Evolutionary conservation across 2,888 invertebrate species (phyloP).

Genomic region (Aradus depressus): DNA sequence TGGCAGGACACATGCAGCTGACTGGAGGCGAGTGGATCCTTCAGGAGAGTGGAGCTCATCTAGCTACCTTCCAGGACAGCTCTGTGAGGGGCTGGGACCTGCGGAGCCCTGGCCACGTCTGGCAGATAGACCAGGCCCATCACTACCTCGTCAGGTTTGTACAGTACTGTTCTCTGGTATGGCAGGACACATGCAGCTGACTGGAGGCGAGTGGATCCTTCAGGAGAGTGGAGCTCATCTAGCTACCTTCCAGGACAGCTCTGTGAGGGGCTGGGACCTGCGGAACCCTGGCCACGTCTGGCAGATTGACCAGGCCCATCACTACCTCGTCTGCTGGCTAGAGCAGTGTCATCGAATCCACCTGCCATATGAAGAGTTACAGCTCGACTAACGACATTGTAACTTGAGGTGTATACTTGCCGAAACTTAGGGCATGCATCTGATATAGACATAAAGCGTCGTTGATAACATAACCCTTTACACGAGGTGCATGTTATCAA

Average conservation of each 20-base stretch:
- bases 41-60: slow-evolving; percentile 74
- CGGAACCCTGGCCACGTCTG: slow-evolving; percentile 64
- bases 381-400: too few relatives aligned
- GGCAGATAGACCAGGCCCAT: slow-evolving; percentile 79
- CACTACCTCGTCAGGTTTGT: slow-evolving; percentile 66
- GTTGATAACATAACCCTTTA: too few relatives aligned
- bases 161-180: too few relatives aligned
- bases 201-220: slow-evolving; percentile 88
- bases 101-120: slow-evolving; percentile 60
- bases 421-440: too few relatives aligned
- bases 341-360: too few relatives aligned
- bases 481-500: too few relatives aligned
- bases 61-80: slow-evolving; percentile 77
- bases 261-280: slow-evolving; percentile 79
- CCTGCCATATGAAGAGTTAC: too few relatives aligned
- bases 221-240: slow-evolving; percentile 80
- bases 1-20: slow-evolving; percentile 66
- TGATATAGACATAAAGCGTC: too few relatives aligned
- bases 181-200: slow-evolving; percentile 67
- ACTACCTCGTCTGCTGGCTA: slow-evolving; percentile 79
- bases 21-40: slow-evolving; percentile 90
- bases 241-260: slow-evolving; percentile 74
- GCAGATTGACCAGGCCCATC: slow-evolving; percentile 77
- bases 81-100: slow-evolving; percentile 81
- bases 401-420: too few relatives aligned